Percentiles rank a stretch among this genome's conserved stretches.
Conservation (phyloP, 2,888 invertebrate species). For the Ptilodon capucinus region DNA sequence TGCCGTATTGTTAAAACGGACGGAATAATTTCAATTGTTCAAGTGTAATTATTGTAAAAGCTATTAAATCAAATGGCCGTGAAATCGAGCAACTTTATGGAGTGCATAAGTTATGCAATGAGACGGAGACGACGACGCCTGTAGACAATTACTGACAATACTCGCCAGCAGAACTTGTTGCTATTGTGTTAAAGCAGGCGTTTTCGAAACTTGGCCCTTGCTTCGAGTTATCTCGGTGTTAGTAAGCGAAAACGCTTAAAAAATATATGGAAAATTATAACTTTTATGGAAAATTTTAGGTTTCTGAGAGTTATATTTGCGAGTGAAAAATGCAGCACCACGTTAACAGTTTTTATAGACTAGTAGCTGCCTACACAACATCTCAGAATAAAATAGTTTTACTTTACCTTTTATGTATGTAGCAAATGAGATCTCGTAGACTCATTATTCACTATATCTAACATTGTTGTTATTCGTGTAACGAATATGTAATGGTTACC, state of each 20-base stretch:
- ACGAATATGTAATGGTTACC: too few species aligned
- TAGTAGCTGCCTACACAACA: too few species aligned
- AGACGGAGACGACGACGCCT: conserved; percentile 39
- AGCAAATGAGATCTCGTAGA: too few species aligned
- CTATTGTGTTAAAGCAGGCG: conserved; percentile 52
- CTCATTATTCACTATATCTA: too few species aligned
- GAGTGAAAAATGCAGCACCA: too few species aligned
- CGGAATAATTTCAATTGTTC: conserved; percentile 2
- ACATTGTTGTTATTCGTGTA: too few species aligned
- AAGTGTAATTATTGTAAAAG: conserved; percentile 20
- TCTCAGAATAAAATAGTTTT: too few species aligned
- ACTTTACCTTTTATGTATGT: too few species aligned
- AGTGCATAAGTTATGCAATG: conserved; percentile 29
- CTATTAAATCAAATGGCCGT: conserved; percentile 50
- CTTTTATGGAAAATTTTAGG: too few species aligned
- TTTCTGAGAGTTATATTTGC: too few species aligned
- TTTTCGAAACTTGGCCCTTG: conserved; percentile 39
- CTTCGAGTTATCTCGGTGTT: conserved; percentile 7
- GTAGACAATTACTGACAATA: conserved; percentile 29
- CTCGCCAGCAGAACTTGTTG: conserved; percentile 39
- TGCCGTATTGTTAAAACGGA: not conserved
- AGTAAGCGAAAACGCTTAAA: conserved; percentile 18
- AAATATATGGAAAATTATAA: too few species aligned
- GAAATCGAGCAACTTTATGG: conserved; percentile 52
- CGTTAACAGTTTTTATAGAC: too few species aligned